Evolutionary conservation across 1,140 invertebrate species (phyloP).

Genomic region (Trichonephila inaurata): DNA sequence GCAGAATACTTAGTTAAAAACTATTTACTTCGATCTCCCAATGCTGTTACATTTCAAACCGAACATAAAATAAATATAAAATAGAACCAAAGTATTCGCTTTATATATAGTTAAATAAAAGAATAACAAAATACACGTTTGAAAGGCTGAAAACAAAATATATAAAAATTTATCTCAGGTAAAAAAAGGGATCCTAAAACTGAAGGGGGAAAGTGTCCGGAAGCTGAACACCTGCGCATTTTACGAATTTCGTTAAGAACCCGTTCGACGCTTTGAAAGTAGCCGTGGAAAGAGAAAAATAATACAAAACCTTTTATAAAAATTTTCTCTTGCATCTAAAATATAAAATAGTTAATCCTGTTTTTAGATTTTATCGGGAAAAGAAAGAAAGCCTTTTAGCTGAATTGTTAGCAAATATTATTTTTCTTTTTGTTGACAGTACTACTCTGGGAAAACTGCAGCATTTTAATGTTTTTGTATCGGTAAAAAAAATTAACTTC

Average conservation of each 20-base stretch:
- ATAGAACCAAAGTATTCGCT: not conserved
- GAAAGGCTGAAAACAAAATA: not conserved
- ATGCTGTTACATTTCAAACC: too few relatives aligned
- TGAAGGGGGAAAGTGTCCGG: not conserved
- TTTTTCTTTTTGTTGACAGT: not conserved
- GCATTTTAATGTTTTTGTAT: too few relatives aligned
- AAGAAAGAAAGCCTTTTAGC: not conserved
- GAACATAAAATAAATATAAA: too few relatives aligned
- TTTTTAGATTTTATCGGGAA: slow-evolving; percentile 4
- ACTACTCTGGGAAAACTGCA: too few relatives aligned
- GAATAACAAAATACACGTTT: not conserved
- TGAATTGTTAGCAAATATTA: not conserved
- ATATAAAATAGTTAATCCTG: slow-evolving; percentile 22
- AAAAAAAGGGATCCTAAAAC: not conserved
- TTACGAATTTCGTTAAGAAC: not conserved
- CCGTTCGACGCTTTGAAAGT: not conserved
- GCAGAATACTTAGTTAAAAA: too few relatives aligned
- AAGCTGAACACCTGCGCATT: slow-evolving; percentile 2
- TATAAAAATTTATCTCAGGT: not conserved
- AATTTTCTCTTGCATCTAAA: not conserved
- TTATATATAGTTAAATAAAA: not conserved
- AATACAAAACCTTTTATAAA: slow-evolving; percentile 19
- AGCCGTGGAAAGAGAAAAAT: not conserved
- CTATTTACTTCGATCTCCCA: too few relatives aligned
- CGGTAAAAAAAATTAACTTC: too few relatives aligned